Conservation (phyloP, 1,140 invertebrate species). For the Drosophila sp. region DNA sequence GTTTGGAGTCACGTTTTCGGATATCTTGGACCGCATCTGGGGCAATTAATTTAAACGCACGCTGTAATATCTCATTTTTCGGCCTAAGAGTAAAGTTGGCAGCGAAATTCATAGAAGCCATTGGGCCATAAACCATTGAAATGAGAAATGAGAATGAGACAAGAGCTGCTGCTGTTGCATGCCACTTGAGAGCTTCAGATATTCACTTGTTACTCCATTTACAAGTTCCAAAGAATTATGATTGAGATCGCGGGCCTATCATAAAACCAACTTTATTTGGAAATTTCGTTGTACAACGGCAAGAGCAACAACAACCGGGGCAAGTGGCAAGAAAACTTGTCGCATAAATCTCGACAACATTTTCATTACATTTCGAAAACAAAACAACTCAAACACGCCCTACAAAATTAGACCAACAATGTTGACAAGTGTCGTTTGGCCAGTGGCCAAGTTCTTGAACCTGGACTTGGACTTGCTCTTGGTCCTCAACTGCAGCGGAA, state of each 20-base stretch:
- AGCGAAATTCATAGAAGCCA: constrained; percentile 69
- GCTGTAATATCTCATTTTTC: constrained; percentile 79
- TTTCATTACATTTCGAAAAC: constrained; percentile 63
- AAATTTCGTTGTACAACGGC: constrained; percentile 78
- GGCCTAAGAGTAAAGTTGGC: constrained; percentile 42
- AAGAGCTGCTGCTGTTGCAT: constrained; percentile 12
- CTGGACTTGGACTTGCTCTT: constrained; percentile 22
- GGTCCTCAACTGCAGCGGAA: constrained; percentile 67
- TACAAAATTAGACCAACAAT: constrained; percentile 69
- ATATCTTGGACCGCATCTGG: constrained; percentile 66
- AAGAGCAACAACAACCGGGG: constrained; percentile 30
- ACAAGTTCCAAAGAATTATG: constrained; percentile 79
- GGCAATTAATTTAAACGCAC: constrained; percentile 79
- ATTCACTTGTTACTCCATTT: constrained; percentile 84
- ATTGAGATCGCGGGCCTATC: constrained; percentile 76
- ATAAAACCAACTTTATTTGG: constrained; percentile 80
- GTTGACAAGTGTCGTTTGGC: constrained; percentile 65
- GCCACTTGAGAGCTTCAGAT: constrained; percentile 23
- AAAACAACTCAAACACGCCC: constrained; percentile 10
- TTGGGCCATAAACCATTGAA: constrained; percentile 66
- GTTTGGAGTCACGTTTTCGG: constrained; percentile 66
- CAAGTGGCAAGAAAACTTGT: constrained; percentile 69
- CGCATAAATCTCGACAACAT: constrained; percentile 64
- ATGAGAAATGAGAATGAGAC: constrained; percentile 34
- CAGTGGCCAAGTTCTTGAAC: constrained; percentile 41